Percentiles rank a stretch among this genome's conserved stretches.
phyloP scores from a whole-genome alignment of 2,888 invertebrate genomes.

The Harpalus rubripes region DNA sequence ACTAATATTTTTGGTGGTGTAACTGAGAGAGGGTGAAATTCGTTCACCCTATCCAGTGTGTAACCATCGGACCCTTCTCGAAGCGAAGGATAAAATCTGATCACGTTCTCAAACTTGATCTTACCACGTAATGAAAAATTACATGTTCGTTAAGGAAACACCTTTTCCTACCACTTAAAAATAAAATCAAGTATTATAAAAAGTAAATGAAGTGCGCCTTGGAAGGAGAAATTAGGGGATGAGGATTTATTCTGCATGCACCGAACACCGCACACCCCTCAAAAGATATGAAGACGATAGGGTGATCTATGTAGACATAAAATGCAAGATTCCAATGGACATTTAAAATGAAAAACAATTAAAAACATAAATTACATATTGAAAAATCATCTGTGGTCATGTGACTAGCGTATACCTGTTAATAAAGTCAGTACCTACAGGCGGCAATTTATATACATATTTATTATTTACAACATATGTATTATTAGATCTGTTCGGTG shows the following conservation, averaged over 20 bases:
- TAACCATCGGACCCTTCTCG: conserved; percentile 64
- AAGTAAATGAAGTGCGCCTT: conserved; percentile 71
- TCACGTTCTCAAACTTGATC: conserved; percentile 81
- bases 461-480: too few species aligned
- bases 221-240: conserved; percentile 56
- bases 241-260: conserved; percentile 61
- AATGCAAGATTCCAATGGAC: background rate
- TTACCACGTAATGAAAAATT: conserved; percentile 86
- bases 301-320: background rate
- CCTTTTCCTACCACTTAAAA: conserved; percentile 70
- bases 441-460: too few species aligned
- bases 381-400: too few species aligned
- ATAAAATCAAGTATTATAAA: conserved; percentile 71
- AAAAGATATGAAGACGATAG: background rate
- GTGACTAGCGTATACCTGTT: too few species aligned
- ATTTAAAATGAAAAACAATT: background rate
- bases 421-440: too few species aligned
- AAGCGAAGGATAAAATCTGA: conserved; percentile 77
- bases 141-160: conserved; percentile 73
- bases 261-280: background rate
- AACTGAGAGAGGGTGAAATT: background rate
- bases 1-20: background rate
- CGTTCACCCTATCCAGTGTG: conserved; percentile 61
- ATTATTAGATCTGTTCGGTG: too few species aligned
- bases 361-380: background rate